A percentile compares a stretch with the other conserved stretches of the same genome.
These are phyloP conservation scores for Lycopodina hypogea DNA, from an alignment of 37 sponge, comb jelly and placozoan species.

Conservation along the genomic window DNA sequence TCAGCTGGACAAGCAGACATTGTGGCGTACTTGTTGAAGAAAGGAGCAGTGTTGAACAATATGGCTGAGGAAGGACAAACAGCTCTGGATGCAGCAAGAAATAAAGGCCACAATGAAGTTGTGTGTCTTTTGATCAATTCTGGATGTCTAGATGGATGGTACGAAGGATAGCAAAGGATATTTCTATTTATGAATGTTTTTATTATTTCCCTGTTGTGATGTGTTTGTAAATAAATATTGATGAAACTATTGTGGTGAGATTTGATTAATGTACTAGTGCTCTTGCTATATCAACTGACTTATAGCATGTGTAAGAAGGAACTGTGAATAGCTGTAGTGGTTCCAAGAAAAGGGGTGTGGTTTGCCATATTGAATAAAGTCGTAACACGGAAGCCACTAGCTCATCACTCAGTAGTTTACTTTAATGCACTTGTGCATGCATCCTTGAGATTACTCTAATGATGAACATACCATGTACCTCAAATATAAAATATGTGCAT, in stretches of 20 bases:
- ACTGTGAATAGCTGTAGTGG: no score
- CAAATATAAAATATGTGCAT: no score
- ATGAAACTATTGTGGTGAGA: background rate
- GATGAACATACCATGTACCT: no score
- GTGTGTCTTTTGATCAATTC: conserved; percentile 61
- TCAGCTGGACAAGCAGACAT: conserved; percentile 59
- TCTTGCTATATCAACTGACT: no score
- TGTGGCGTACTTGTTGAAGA: conserved; percentile 67
- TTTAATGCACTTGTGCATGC: no score
- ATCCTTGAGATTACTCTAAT: no score
- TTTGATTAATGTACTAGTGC: background rate
- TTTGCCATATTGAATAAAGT: no score
- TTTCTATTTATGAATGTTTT: background rate
- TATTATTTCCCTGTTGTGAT: background rate
- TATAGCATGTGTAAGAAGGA: no score
- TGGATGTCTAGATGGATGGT: conserved; percentile 64
- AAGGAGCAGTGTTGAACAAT: conserved; percentile 71
- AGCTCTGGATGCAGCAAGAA: conserved; percentile 48
- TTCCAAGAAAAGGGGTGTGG: no score
- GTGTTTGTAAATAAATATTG: background rate
- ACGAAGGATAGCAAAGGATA: conserved; percentile 35
- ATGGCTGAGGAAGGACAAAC: conserved; percentile 57
- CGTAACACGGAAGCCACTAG: no score
- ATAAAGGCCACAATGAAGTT: conserved; percentile 71
- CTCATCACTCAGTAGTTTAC: no score